Percentiles rank a stretch among this genome's conserved stretches.
Conservation (phyloP, 23 tunicate genomes). For the Clavelina lepadiformis region DNA sequence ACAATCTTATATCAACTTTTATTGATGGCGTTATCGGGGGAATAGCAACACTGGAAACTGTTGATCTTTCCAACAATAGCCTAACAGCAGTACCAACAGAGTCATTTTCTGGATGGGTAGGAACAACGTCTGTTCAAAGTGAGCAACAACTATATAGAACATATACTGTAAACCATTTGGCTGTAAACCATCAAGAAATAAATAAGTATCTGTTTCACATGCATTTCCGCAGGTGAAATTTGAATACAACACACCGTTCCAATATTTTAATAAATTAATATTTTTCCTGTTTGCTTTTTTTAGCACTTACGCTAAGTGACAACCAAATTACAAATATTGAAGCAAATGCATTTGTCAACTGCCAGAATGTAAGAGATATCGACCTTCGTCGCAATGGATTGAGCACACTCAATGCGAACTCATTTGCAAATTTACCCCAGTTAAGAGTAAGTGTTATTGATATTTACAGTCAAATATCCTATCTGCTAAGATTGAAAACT, state of each 20-base stretch:
- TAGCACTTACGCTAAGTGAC: constrained; percentile 69
- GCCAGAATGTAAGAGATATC: constrained; percentile 41
- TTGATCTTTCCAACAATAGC: constrained; percentile 57
- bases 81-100: constrained; percentile 50
- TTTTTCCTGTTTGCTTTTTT: background rate
- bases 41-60: constrained; percentile 31
- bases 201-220: too few species aligned
- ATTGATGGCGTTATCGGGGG: constrained; percentile 39
- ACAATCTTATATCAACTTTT: constrained; percentile 41
- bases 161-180: too few species aligned
- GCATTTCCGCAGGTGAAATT: too few species aligned
- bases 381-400: constrained; percentile 53
- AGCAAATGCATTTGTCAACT: constrained; percentile 52
- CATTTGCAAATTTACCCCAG: constrained; percentile 57
- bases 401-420: constrained; percentile 20
- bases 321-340: constrained; percentile 47
- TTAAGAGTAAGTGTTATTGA: constrained; percentile 47
- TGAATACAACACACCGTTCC: too few species aligned
- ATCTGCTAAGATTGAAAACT: too few species aligned
- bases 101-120: constrained; percentile 27
- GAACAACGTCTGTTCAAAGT: constrained; percentile 53
- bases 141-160: too few species aligned
- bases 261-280: too few species aligned
- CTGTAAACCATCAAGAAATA: too few species aligned
- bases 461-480: too few species aligned